These are phyloP conservation scores for Drosophila neotestacea DNA, from an alignment of 2,888 invertebrate species.

Conservation along the genomic window DNA sequence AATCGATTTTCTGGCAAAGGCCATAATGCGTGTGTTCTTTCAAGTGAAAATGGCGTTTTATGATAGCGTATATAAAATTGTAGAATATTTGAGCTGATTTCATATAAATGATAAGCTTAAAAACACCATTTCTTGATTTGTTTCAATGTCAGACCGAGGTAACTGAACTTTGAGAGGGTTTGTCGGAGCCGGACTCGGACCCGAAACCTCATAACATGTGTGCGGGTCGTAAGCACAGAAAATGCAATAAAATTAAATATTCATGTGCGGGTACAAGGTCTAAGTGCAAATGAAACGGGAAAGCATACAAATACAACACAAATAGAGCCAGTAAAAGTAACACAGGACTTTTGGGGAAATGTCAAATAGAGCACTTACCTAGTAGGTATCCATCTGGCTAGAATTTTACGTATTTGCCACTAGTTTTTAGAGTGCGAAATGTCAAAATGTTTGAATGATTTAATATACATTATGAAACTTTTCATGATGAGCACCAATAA, in stretches of 20 bases:
- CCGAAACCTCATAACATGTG: conserved; percentile 44
- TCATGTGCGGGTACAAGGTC: conserved; percentile 50
- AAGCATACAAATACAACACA: conserved; percentile 11
- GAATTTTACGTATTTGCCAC: conserved; percentile 74
- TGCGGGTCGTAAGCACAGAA: conserved; percentile 53
- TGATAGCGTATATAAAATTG: conserved; percentile 14
- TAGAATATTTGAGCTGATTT: conserved; percentile 41
- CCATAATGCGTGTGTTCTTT: conserved; percentile 55
- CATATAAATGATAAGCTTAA: conserved; percentile 47
- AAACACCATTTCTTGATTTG: conserved; percentile 36
- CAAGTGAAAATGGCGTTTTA: conserved; percentile 39
- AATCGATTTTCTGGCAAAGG: conserved; percentile 47
- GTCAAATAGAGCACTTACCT: conserved; percentile 68
- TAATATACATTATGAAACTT: conserved; percentile 48
- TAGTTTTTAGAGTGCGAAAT: conserved; percentile 29
- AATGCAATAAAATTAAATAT: conserved; percentile 65
- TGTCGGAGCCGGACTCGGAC: background rate
- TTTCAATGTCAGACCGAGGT: conserved; percentile 71
- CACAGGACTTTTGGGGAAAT: conserved; percentile 1
- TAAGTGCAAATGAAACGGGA: conserved; percentile 38
- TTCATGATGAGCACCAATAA: background rate
- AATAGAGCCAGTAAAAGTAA: conserved; percentile 10
- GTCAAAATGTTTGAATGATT: conserved; percentile 30
- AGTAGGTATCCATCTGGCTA: conserved; percentile 72
- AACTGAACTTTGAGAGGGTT: conserved; percentile 60